phyloP scores from a whole-genome alignment of 2,888 invertebrate genomes.

The Linyphia triangularis region DNA sequence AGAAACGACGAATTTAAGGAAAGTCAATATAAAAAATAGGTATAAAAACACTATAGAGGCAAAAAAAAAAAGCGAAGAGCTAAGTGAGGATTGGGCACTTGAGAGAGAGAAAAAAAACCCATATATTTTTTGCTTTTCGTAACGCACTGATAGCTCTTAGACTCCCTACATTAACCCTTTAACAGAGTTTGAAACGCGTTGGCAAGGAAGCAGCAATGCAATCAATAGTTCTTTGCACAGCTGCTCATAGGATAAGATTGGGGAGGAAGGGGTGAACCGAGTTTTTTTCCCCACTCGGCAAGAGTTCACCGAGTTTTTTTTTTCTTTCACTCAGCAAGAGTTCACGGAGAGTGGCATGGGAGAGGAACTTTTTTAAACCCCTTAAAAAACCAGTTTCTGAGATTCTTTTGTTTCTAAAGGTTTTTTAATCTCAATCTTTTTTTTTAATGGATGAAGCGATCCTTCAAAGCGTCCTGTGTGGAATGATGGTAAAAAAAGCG shows the following conservation, averaged over 20 bases:
- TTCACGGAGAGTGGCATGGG: conserved; percentile 19
- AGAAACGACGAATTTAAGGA: too few relatives aligned
- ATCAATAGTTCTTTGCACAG: conserved; percentile 67
- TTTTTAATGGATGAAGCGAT: neutral
- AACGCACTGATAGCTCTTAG: conserved; percentile 54
- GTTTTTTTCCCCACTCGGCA: conserved; percentile 30
- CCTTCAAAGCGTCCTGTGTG: neutral
- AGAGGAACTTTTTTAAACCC: conserved; percentile 23
- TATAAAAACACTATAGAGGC: conserved; percentile 29
- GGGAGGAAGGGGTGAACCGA: conserved; percentile 8
- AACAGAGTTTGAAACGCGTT: conserved; percentile 42
- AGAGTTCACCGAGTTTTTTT: conserved; percentile 3
- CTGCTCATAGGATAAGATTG: conserved; percentile 38
- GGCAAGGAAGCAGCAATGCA: conserved; percentile 48
- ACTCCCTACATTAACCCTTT: conserved; percentile 68
- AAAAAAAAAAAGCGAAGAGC: conserved; percentile 37
- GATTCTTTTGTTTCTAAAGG: conserved; percentile 13
- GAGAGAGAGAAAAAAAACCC: conserved; percentile 43
- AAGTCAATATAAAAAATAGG: neutral
- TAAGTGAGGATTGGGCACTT: conserved; percentile 3
- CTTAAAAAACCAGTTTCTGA: conserved; percentile 24
- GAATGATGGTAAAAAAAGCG: neutral
- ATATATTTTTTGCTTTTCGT: conserved; percentile 47
- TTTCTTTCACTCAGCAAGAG: conserved; percentile 16
- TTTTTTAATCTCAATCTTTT: conserved; percentile 25